Evolutionary conservation across 2,113 vertebrate genomes (phyloP).

Genomic region (Charadrius vociferus): DNA sequence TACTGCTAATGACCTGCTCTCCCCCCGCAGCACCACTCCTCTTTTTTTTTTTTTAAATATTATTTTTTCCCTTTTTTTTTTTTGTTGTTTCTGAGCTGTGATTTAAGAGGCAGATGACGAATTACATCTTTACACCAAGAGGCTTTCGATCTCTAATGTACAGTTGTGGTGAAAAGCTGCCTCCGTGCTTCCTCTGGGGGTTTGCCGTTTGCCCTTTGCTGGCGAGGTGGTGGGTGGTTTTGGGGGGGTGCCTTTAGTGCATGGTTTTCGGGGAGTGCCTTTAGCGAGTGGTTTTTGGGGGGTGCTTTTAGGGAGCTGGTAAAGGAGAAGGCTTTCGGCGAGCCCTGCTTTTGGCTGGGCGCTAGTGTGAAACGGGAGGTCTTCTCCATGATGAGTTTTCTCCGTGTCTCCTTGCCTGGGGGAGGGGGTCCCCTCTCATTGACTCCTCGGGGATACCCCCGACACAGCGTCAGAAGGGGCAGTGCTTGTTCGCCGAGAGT

Average conservation of each 20-base stretch:
- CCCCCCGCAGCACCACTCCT: neutral
- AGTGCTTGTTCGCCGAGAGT: neutral
- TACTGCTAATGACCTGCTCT: slow-evolving; percentile 75
- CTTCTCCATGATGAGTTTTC: neutral
- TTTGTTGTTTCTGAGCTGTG: neutral
- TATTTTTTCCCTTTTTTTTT: neutral
- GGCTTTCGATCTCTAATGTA: slow-evolving; percentile 15
- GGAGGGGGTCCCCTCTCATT: neutral
- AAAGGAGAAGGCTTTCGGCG: neutral
- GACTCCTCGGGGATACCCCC: neutral
- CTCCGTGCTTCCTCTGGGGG: neutral
- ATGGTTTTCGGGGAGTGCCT: neutral
- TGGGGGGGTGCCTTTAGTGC: neutral
- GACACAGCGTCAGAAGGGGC: accelerated
- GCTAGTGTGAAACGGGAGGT: neutral
- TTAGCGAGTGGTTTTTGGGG: neutral
- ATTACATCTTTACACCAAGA: slow-evolving; percentile 5
- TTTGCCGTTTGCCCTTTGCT: neutral
- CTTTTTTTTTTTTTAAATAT: neutral
- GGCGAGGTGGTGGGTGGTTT: neutral
- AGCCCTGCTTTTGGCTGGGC: neutral
- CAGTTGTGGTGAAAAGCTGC: neutral
- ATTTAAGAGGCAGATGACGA: slow-evolving; percentile 52
- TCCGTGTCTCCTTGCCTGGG: accelerated
- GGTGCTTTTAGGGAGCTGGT: neutral